Conservation (phyloP, 2,113 vertebrate genomes). For the Eolophus roseicapilla region DNA sequence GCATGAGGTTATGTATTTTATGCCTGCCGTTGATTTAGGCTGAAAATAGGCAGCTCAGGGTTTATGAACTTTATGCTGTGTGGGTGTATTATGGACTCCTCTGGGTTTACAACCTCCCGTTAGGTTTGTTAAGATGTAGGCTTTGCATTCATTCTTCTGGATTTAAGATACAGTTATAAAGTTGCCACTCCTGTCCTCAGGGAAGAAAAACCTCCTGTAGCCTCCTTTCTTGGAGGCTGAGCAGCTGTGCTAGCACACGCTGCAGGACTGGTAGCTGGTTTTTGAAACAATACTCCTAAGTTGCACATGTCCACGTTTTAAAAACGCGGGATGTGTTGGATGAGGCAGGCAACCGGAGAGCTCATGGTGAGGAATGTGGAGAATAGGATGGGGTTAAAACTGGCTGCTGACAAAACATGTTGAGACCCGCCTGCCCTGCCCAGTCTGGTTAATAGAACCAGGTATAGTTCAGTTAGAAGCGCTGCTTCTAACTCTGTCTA, state of each 20-base stretch:
- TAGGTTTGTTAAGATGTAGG: background rate
- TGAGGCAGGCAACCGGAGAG: background rate
- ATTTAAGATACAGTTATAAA: background rate
- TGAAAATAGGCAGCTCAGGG: background rate
- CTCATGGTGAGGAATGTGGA: background rate
- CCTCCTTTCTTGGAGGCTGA: background rate
- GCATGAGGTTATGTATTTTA: background rate
- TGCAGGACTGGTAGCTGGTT: background rate
- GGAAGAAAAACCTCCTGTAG: background rate
- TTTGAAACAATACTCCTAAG: background rate
- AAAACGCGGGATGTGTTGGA: background rate
- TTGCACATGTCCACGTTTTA: accelerated
- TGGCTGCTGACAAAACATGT: background rate
- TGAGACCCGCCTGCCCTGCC: background rate
- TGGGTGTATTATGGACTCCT: background rate
- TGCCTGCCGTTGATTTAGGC: background rate
- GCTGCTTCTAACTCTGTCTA: background rate
- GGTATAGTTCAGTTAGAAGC: background rate
- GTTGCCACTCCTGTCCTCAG: background rate
- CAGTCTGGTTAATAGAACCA: background rate
- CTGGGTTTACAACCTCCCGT: background rate
- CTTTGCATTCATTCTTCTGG: background rate
- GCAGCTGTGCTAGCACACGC: too few relatives aligned
- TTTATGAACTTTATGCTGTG: background rate
- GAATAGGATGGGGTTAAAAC: background rate